phyloP scores from a whole-genome alignment of 2,888 invertebrate species.

The Epistrophe grossulariae region DNA sequence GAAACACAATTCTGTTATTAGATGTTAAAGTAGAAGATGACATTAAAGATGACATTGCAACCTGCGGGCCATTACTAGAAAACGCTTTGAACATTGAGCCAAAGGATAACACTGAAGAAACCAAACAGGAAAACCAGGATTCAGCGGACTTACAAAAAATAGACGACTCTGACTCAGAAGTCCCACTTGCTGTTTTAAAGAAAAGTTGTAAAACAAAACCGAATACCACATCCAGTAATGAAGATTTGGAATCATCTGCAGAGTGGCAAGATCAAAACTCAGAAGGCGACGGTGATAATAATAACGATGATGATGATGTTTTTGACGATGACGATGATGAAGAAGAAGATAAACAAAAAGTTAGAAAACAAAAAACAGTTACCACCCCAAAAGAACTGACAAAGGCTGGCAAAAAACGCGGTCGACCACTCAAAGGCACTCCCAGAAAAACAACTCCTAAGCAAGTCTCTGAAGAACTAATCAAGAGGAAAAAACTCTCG shows the following conservation, averaged over 20 bases:
- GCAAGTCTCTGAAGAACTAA: slow-evolving; percentile 51
- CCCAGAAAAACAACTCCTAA: slow-evolving; percentile 38
- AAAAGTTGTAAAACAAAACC: slow-evolving; percentile 37
- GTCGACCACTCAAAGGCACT: slow-evolving; percentile 51
- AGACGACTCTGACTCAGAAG: slow-evolving; percentile 62
- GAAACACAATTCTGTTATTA: neutral
- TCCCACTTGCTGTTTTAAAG: slow-evolving; percentile 49
- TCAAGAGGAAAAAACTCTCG: slow-evolving; percentile 67
- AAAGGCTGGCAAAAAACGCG: slow-evolving; percentile 49
- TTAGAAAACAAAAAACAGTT: slow-evolving; percentile 19
- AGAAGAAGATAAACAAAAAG: slow-evolving; percentile 59
- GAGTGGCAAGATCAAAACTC: slow-evolving; percentile 67
- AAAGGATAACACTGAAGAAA: neutral
- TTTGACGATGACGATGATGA: slow-evolving; percentile 50
- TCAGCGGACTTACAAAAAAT: slow-evolving; percentile 20
- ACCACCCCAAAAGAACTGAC: slow-evolving; percentile 10
- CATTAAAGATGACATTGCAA: slow-evolving; percentile 44
- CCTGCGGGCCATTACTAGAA: neutral
- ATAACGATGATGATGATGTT: neutral
- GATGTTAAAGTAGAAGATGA: slow-evolving; percentile 8
- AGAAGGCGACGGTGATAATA: slow-evolving; percentile 39
- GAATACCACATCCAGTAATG: slow-evolving; percentile 18
- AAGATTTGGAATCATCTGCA: slow-evolving; percentile 35
- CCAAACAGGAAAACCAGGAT: neutral
- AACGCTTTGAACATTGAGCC: neutral